A percentile compares a stretch with the other conserved stretches of the same genome.
Evolutionary conservation across 1,140 invertebrate species (phyloP).

Genomic region (Eueides isabella): DNA sequence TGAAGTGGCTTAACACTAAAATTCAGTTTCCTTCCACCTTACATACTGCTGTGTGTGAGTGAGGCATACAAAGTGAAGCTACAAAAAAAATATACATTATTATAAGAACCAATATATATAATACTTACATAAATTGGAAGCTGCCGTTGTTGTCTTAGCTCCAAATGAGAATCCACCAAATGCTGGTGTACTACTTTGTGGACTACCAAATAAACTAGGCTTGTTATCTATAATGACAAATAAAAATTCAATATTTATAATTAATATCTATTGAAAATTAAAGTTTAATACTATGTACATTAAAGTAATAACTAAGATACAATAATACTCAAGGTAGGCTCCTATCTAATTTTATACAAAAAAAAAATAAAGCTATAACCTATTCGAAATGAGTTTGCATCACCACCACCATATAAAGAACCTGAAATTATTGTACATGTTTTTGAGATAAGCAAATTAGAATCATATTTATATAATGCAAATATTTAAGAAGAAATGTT

Average conservation of each 20-base stretch:
- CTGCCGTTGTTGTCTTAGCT: conserved; percentile 58
- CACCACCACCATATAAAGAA: conserved; percentile 44
- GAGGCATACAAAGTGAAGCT: too few relatives aligned
- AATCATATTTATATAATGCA: too few relatives aligned
- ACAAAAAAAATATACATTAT: too few relatives aligned
- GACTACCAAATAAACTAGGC: conserved; percentile 57
- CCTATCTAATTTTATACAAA: neutral
- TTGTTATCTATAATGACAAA: conserved; percentile 61
- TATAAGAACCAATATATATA: too few relatives aligned
- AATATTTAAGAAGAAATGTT: neutral
- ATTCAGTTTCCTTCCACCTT: too few relatives aligned
- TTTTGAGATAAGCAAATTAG: neutral
- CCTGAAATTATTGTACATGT: conserved; percentile 35
- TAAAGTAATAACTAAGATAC: neutral
- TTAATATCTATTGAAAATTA: neutral
- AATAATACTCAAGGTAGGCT: neutral
- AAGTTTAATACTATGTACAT: neutral
- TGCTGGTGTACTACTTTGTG: conserved; percentile 48
- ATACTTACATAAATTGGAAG: conserved; percentile 62
- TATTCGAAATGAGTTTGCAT: conserved; percentile 41
- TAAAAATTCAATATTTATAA: neutral
- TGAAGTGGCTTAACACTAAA: too few relatives aligned
- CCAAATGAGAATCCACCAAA: conserved; percentile 67
- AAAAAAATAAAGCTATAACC: conserved; percentile 15
- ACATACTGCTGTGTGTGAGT: too few relatives aligned